A percentile compares a stretch with the other conserved stretches of the same genome.
phyloP scores from a whole-genome alignment of 2,888 invertebrate genomes.

The Eupithecia subfuscata region DNA sequence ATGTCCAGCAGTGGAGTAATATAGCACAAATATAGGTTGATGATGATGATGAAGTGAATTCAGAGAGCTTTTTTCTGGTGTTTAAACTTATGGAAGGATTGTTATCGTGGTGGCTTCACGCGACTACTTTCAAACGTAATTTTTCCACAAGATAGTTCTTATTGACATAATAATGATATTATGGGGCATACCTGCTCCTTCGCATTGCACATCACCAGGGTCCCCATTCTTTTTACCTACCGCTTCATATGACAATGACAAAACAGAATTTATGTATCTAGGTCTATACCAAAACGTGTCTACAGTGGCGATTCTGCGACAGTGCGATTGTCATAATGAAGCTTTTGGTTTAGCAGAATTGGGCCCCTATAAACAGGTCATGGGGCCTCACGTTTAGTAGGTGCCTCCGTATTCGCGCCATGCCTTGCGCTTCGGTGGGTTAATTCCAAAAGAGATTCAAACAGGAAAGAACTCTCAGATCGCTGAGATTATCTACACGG shows the following conservation, averaged over 20 bases:
- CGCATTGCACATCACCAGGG: no score
- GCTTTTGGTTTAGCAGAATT: not conserved
- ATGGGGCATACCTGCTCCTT: not conserved
- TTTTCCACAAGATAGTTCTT: not conserved
- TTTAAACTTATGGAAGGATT: not conserved
- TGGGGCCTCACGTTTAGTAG: not conserved
- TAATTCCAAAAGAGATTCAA: not conserved
- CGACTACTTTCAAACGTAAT: no score
- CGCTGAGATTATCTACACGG: constrained; percentile 1
- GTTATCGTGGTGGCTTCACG: no score
- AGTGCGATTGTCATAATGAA: not conserved
- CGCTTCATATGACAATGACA: no score
- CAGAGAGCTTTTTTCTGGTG: not conserved
- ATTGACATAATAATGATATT: not conserved
- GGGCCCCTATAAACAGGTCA: not conserved
- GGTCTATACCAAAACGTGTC: not conserved
- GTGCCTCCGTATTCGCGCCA: not conserved
- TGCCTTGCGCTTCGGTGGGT: not conserved
- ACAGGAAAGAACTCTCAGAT: not conserved
- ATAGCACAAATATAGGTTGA: no score
- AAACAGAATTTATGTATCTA: no score
- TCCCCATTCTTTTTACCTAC: no score
- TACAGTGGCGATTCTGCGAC: not conserved
- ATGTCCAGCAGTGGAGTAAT: no score
- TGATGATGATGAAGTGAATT: no score